Evolutionary conservation across 2,797 vertebrate species (phyloP).

Genomic region (Gymnothorax reevesii): DNA sequence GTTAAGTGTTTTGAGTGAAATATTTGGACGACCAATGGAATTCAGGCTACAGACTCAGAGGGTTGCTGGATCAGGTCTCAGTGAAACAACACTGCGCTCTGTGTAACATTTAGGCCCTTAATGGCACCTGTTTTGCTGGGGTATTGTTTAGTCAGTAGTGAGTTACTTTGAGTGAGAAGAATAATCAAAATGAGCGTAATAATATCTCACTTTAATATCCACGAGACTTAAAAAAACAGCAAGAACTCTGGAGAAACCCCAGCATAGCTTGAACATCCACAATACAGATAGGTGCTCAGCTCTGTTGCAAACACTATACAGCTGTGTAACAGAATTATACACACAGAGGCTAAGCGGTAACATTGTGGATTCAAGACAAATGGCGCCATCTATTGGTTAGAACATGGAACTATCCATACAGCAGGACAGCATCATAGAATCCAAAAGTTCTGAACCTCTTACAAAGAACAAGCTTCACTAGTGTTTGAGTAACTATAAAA

Average conservation of each 20-base stretch:
- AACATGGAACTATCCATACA: not conserved
- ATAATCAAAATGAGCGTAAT: not conserved
- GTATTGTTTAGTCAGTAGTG: too few relatives aligned
- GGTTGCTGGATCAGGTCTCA: too few relatives aligned
- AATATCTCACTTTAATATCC: not conserved
- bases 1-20: not conserved
- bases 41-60: too few relatives aligned
- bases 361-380: not conserved
- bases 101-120: too few relatives aligned
- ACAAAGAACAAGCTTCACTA: not conserved
- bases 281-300: not conserved
- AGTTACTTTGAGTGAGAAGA: too few relatives aligned
- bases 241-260: not conserved
- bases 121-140: too few relatives aligned
- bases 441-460: not conserved
- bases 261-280: not conserved
- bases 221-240: not conserved
- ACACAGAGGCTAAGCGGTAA: not conserved
- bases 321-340: not conserved
- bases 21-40: too few relatives aligned
- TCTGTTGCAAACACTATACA: not conserved
- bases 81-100: too few relatives aligned
- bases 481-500: not conserved
- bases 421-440: not conserved
- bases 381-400: slow-evolving; percentile 23